Percentiles rank a stretch among this genome's conserved stretches.
Conservation (phyloP, 1,140 invertebrate genomes). For the Helicoverpa armigera region DNA sequence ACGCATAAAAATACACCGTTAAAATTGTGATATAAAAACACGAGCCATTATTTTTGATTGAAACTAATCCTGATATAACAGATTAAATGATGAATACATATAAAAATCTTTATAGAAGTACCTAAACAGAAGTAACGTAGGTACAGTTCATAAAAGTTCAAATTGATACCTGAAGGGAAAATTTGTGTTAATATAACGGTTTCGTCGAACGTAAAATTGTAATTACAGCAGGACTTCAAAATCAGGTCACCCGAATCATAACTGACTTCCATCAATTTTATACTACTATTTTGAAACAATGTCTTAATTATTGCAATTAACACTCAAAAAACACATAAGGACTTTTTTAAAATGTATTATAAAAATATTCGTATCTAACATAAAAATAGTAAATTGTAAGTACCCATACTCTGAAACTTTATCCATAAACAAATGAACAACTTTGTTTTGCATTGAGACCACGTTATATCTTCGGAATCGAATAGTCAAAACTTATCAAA, state of each 20-base stretch:
- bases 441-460: background rate
- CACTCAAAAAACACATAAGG: background rate
- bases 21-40: too few relatives aligned
- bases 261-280: background rate
- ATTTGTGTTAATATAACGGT: background rate
- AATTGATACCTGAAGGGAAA: background rate
- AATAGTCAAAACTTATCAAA: constrained; percentile 51
- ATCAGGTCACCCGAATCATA: constrained; percentile 7
- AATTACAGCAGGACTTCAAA: background rate
- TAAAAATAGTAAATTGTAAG: too few relatives aligned
- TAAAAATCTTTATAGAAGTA: too few relatives aligned
- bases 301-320: background rate
- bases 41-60: too few relatives aligned
- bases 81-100: too few relatives aligned
- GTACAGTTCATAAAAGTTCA: background rate
- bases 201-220: background rate
- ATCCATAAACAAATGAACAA: constrained; percentile 6
- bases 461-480: constrained; percentile 40
- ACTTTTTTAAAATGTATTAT: too few relatives aligned
- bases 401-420: background rate
- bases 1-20: too few relatives aligned
- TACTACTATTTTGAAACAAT: background rate
- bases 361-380: too few relatives aligned
- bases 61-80: too few relatives aligned
- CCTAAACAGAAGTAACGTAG: too few relatives aligned